phyloP scores from a whole-genome alignment of 2,888 invertebrate species.

The Callyntrura sp. region DNA sequence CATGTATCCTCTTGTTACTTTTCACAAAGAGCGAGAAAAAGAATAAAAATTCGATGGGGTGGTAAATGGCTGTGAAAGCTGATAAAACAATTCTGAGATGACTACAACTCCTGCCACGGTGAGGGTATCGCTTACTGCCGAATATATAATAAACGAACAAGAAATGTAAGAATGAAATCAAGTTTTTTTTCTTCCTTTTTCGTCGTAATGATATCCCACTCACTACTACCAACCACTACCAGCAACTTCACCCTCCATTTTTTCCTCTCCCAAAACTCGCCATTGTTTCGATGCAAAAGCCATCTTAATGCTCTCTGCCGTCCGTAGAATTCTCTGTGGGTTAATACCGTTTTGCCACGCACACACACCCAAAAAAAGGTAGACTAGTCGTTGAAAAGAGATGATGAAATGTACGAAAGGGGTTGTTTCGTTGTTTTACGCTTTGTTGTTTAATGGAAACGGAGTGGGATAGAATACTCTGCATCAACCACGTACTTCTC shows the following conservation, averaged over 20 bases:
- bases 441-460: neutral
- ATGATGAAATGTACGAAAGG: slow-evolving; percentile 43
- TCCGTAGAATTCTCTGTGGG: slow-evolving; percentile 69
- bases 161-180: slow-evolving; percentile 59
- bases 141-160: slow-evolving; percentile 69
- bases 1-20: slow-evolving; percentile 12
- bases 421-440: slow-evolving; percentile 31
- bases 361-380: slow-evolving; percentile 21
- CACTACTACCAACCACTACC: neutral
- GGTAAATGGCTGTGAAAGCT: slow-evolving; percentile 80
- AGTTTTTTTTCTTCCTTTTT: slow-evolving; percentile 34
- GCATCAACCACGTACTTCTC: neutral
- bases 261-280: slow-evolving; percentile 12
- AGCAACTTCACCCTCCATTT: slow-evolving; percentile 26
- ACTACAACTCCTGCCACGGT: slow-evolving; percentile 27
- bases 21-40: slow-evolving; percentile 35
- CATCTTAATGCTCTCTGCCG: neutral
- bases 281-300: slow-evolving; percentile 52
- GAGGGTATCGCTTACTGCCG: slow-evolving; percentile 40
- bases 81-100: slow-evolving; percentile 79
- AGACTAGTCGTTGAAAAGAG: neutral
- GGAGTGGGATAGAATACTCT: neutral
- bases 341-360: slow-evolving; percentile 65
- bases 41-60: slow-evolving; percentile 76
- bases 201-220: slow-evolving; percentile 63